Evolutionary conservation across 2,797 vertebrate genomes (phyloP).

Genomic region (Podarcis siculus): DNA sequence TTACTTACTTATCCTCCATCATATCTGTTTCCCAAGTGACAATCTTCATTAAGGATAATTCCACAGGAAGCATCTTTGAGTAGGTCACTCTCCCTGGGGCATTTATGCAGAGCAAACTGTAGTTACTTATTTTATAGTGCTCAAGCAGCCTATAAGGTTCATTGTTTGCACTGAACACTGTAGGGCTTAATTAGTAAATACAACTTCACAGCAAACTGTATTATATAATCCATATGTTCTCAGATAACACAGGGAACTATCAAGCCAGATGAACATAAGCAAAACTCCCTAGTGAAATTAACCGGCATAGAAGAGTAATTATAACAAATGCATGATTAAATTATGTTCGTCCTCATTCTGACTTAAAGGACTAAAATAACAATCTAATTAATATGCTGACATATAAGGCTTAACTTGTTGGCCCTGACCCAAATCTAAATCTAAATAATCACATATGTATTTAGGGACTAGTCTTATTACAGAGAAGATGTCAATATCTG

Average conservation of each 20-base stretch:
- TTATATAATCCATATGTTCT: background rate
- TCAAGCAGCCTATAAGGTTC: slow-evolving; percentile 25
- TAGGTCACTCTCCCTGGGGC: background rate
- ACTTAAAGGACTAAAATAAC: background rate
- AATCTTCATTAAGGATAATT: slow-evolving; percentile 24
- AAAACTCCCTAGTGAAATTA: slow-evolving; percentile 16
- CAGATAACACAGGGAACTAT: background rate
- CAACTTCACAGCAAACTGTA: background rate
- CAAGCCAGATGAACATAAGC: background rate
- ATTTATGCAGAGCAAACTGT: background rate
- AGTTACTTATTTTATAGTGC: background rate
- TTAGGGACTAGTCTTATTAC: too few species aligned
- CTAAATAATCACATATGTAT: background rate
- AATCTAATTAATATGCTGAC: background rate
- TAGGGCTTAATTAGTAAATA: slow-evolving; percentile 13
- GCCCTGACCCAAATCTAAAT: background rate
- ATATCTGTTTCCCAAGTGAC: slow-evolving; percentile 8
- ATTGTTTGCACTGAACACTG: slow-evolving; percentile 12
- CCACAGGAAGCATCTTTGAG: slow-evolving; percentile 17
- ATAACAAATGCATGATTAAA: background rate
- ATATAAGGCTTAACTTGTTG: background rate
- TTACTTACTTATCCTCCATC: background rate
- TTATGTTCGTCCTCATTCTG: accelerated
- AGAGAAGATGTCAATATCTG: too few species aligned
- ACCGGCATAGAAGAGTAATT: background rate